Evolutionary conservation across 2,888 invertebrate species (phyloP).

Genomic region (Synanthedon myopaeformis): DNA sequence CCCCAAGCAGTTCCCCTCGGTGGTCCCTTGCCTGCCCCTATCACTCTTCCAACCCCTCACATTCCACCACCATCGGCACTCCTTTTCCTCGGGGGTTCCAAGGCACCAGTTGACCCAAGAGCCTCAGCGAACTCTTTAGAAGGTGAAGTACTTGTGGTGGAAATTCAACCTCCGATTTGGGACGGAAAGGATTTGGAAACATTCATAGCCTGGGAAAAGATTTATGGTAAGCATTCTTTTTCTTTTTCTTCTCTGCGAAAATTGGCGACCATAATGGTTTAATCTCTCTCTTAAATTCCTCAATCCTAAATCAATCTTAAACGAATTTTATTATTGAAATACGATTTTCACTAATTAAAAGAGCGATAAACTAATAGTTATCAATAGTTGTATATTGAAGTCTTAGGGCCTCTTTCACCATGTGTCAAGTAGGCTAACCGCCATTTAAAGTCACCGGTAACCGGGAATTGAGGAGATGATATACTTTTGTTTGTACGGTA

Average conservation of each 20-base stretch:
- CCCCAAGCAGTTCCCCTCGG: slow-evolving; percentile 38
- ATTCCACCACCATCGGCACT: slow-evolving; percentile 50
- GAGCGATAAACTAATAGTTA: too few species aligned
- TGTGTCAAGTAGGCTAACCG: too few species aligned
- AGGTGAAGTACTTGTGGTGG: slow-evolving; percentile 74
- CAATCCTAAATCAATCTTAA: too few species aligned
- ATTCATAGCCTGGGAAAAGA: slow-evolving; percentile 62
- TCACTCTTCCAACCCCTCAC: slow-evolving; percentile 20
- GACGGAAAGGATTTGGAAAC: slow-evolving; percentile 64
- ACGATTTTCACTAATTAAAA: too few species aligned
- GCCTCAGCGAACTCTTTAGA: slow-evolving; percentile 70
- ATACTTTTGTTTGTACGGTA: too few species aligned
- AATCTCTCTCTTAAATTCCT: too few species aligned
- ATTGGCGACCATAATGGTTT: neutral
- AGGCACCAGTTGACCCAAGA: slow-evolving; percentile 72
- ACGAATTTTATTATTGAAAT: too few species aligned
- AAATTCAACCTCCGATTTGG: slow-evolving; percentile 67
- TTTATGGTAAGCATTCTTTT: slow-evolving; percentile 43
- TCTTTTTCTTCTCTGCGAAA: too few species aligned
- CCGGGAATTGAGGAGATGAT: too few species aligned
- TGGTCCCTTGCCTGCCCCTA: slow-evolving; percentile 37
- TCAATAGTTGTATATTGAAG: too few species aligned
- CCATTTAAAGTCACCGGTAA: too few species aligned
- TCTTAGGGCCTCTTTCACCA: too few species aligned
- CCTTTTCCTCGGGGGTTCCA: slow-evolving; percentile 72